Percentiles rank a stretch among this genome's conserved stretches.
These are phyloP conservation scores for Hipparchia semele DNA, from an alignment of 2,888 invertebrate genomes.

Conservation along the genomic window DNA sequence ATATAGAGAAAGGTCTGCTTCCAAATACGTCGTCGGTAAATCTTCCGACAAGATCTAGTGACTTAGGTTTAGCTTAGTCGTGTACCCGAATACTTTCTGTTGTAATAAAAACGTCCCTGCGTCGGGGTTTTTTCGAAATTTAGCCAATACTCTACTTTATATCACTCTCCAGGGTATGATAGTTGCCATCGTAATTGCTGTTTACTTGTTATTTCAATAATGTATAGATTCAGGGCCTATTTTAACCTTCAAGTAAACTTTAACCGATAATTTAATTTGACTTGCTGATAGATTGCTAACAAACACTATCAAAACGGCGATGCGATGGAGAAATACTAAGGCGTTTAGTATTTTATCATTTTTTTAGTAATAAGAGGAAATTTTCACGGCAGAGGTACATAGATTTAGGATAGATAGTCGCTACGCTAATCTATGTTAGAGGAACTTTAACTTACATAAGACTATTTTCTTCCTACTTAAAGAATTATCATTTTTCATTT, in stretches of 20 bases:
- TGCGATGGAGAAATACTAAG: too few relatives aligned
- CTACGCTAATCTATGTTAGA: too few relatives aligned
- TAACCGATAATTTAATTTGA: too few relatives aligned
- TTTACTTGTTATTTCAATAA: not conserved
- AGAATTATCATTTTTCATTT: not conserved
- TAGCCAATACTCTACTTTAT: constrained; percentile 46
- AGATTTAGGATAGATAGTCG: too few relatives aligned
- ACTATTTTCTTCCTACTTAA: too few relatives aligned
- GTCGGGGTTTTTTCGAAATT: constrained; percentile 45
- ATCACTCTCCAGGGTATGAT: constrained; percentile 53
- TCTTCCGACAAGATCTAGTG: constrained; percentile 25
- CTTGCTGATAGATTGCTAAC: too few relatives aligned
- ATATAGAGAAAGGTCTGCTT: constrained; percentile 15
- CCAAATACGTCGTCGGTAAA: constrained; percentile 24
- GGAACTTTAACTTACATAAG: too few relatives aligned
- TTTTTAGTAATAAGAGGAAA: too few relatives aligned
- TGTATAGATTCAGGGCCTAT: not conserved
- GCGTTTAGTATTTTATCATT: too few relatives aligned
- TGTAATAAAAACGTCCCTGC: constrained; percentile 50
- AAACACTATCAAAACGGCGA: too few relatives aligned
- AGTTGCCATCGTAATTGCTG: constrained; percentile 35
- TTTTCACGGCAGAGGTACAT: too few relatives aligned
- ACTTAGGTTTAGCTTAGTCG: constrained; percentile 29
- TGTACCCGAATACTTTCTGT: constrained; percentile 26
- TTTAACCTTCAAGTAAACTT: too few relatives aligned